phyloP scores from a whole-genome alignment of 2,797 vertebrate genomes.

The Micrastur ruficollis region DNA sequence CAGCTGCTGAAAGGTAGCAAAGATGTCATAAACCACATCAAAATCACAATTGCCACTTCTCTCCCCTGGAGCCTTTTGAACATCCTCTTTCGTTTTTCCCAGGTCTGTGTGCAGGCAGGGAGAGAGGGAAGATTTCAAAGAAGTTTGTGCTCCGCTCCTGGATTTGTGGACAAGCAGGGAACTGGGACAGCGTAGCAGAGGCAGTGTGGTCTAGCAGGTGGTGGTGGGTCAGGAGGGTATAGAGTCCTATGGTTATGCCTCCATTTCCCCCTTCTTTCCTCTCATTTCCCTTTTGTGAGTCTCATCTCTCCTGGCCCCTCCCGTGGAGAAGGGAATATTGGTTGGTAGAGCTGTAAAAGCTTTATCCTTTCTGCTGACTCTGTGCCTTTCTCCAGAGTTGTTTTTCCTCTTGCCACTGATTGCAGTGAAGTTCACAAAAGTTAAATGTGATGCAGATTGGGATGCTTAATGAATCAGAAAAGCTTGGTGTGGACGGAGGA shows the following conservation, averaged over 20 bases:
- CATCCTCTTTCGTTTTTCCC: background rate
- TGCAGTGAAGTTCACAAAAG: constrained; percentile 25
- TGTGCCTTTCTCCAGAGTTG: background rate
- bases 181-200: background rate
- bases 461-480: constrained; percentile 54
- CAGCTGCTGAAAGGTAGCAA: background rate
- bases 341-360: background rate
- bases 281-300: background rate
- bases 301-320: background rate
- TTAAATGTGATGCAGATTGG: background rate
- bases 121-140: background rate
- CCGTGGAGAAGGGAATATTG: background rate
- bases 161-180: background rate
- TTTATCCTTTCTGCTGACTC: constrained; percentile 21
- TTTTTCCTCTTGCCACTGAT: background rate
- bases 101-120: background rate
- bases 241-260: background rate
- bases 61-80: background rate
- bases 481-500: background rate
- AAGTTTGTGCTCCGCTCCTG: background rate
- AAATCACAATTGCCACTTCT: background rate
- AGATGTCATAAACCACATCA: background rate
- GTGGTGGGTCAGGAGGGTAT: background rate
- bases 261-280: background rate
- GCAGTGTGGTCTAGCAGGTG: background rate